A percentile compares a stretch with the other conserved stretches of the same genome.
Evolutionary conservation across 2,888 invertebrate species (phyloP).

Genomic region (Athalia circularis): DNA sequence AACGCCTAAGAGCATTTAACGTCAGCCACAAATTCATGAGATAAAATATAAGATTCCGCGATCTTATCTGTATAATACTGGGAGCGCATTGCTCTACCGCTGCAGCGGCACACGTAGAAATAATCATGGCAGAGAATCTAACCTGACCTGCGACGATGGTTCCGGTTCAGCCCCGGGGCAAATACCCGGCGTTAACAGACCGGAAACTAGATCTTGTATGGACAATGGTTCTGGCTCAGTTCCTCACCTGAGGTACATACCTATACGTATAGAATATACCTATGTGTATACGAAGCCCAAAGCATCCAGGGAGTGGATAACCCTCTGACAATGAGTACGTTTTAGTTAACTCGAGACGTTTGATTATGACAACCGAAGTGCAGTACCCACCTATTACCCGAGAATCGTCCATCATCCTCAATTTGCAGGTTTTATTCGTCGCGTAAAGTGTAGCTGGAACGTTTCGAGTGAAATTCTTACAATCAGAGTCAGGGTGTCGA

Average conservation of each 20-base stretch:
- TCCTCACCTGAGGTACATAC: background rate
- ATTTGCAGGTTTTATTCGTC: background rate
- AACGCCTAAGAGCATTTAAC: background rate
- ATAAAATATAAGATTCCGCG: background rate
- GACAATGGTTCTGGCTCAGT: background rate
- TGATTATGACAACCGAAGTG: background rate
- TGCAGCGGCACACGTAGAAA: background rate
- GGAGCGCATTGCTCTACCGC: background rate
- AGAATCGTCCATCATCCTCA: background rate
- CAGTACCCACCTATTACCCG: background rate
- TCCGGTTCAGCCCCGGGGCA: conserved; percentile 18
- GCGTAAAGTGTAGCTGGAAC: background rate
- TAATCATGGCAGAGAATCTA: conserved; percentile 15
- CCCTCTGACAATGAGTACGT: too few species aligned
- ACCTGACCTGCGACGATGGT: background rate
- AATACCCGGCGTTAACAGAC: conserved; percentile 5
- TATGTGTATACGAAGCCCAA: too few species aligned
- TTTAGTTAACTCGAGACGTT: too few species aligned
- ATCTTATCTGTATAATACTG: background rate
- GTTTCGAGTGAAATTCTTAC: background rate
- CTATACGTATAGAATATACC: too few species aligned
- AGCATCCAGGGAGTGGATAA: too few species aligned
- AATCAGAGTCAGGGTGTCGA: background rate
- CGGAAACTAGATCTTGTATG: conserved; percentile 20
- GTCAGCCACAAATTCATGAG: background rate